Conservation (phyloP, 1,140 invertebrate species). For the Drosophila equinoxialis region DNA sequence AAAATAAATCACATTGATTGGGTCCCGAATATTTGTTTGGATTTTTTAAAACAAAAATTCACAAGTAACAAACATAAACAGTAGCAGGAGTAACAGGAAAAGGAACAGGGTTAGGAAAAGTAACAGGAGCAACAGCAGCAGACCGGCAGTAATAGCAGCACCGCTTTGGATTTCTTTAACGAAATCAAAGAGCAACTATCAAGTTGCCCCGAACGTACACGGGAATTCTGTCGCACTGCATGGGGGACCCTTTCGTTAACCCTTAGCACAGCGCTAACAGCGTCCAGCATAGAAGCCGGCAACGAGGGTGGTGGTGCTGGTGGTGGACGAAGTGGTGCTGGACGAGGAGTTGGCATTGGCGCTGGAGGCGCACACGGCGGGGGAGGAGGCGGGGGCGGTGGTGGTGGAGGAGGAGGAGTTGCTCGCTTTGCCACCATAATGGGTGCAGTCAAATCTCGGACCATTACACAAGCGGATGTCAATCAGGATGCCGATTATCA, state of each 20-base stretch:
- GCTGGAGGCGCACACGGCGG: slow-evolving; percentile 40
- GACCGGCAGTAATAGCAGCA: slow-evolving; percentile 31
- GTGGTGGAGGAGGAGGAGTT: slow-evolving; percentile 31
- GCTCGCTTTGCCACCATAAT: slow-evolving; percentile 76
- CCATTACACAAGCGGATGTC: slow-evolving; percentile 65
- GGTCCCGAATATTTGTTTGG: slow-evolving; percentile 31
- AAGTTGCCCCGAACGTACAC: slow-evolving; percentile 82
- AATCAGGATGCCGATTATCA: slow-evolving; percentile 40
- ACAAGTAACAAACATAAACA: slow-evolving; percentile 15
- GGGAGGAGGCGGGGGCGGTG: slow-evolving; percentile 38
- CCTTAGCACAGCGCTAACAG: slow-evolving; percentile 77
- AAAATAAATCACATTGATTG: slow-evolving; percentile 36
- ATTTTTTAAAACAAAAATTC: slow-evolving; percentile 34
- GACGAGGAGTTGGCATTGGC: slow-evolving; percentile 28
- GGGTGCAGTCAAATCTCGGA: slow-evolving; percentile 77
- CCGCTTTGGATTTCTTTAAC: slow-evolving; percentile 82
- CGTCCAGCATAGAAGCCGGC: slow-evolving; percentile 65
- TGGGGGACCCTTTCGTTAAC: slow-evolving; percentile 77
- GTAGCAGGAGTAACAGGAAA: background rate
- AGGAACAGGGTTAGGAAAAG: background rate
- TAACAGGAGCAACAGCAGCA: background rate
- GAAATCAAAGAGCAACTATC: slow-evolving; percentile 81
- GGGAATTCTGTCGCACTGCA: slow-evolving; percentile 78
- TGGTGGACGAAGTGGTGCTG: slow-evolving; percentile 32
- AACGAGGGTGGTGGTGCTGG: slow-evolving; percentile 67